Base-by-base conservation (phyloP, 1,140 invertebrate genomes). In the Drosophila pruinosa region DNA sequence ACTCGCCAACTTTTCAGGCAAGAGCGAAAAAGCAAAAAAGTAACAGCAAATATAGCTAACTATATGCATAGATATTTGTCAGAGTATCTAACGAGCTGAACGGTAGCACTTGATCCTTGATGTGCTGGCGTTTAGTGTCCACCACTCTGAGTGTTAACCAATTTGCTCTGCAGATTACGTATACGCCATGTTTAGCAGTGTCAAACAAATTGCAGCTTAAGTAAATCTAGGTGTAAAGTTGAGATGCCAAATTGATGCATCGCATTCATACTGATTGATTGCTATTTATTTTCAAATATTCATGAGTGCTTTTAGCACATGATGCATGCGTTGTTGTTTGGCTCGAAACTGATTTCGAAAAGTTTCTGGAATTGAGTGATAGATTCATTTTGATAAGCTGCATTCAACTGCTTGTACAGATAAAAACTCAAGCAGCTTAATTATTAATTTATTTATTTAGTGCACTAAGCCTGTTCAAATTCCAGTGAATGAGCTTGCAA, bases 1-100 rank as follows among this genome's bases (percentile, higher is more conserved):
- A 34, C 31, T 43, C 34, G 12, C 47, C 38, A 61, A 56, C 15
- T 39, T 63, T 52, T 48, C 8, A 15, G 26, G 47, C 22, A 47
- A 24, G 21, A 47, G 22, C 12, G 19, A 14, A 3, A 26, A 3
- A 24, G 10, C 21, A 19, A 12, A 47, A 47, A 5, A 41, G 14
- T 2, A 41, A 47, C 26, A 19, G 6, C 7, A 50, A 31, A 50
- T 31, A 19, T n/a, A 48, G n/a, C 12, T 48, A 48, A 28, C 22
- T 48, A 48, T 28, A 28, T 50, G 26, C 26, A 31, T 50, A 50
- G 24, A 31, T 50, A 50, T 50, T 15, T 50, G 22, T 22, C 22
- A 24, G 22, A 7, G 12, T 26, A 47, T 47, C n/a, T n/a, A n/a
- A n/a, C n/a, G n/a, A n/a, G n/a, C n/a, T 14, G 43, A 47, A 2